These are phyloP conservation scores for Megaceryle alcyon DNA, from an alignment of 2,797 vertebrate species.

Conservation along the genomic window DNA sequence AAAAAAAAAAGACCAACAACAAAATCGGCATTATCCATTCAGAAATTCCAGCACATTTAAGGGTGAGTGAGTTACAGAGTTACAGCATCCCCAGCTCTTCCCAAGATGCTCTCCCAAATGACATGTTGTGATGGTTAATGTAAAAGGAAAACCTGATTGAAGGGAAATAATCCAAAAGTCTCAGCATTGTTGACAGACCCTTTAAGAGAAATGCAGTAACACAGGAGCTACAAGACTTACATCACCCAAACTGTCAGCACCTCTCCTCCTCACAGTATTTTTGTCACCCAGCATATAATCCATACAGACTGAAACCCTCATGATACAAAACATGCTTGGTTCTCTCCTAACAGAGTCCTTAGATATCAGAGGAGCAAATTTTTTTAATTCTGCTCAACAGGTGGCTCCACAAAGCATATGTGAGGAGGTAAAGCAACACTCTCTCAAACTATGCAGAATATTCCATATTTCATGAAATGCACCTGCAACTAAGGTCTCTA, in stretches of 20 bases:
- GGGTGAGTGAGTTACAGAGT: not conserved
- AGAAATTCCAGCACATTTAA: not conserved
- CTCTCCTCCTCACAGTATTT: conserved; percentile 42
- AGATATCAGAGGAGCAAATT: not conserved
- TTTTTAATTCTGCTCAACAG: not conserved
- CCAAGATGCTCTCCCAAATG: not conserved
- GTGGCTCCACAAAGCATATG: not conserved
- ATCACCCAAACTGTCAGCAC: conserved; percentile 54
- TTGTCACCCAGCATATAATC: conserved; percentile 20
- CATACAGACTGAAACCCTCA: not conserved
- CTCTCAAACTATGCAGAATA: not conserved
- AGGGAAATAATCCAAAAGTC: conserved; percentile 21
- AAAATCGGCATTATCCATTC: not conserved
- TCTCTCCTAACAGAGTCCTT: not conserved
- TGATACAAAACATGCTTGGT: not conserved
- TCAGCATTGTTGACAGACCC: conserved; percentile 17
- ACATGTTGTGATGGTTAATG: not conserved
- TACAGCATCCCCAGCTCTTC: not conserved
- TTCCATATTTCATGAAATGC: not conserved
- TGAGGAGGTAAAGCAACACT: not conserved
- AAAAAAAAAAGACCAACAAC: not conserved
- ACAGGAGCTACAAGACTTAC: conserved; percentile 27
- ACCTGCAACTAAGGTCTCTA: not conserved
- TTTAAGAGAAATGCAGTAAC: conserved; percentile 13
- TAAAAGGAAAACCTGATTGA: conserved; percentile 1